Base-by-base conservation (phyloP, 2,113 vertebrate genomes). In the Archocentrus centrarchus region DNA sequence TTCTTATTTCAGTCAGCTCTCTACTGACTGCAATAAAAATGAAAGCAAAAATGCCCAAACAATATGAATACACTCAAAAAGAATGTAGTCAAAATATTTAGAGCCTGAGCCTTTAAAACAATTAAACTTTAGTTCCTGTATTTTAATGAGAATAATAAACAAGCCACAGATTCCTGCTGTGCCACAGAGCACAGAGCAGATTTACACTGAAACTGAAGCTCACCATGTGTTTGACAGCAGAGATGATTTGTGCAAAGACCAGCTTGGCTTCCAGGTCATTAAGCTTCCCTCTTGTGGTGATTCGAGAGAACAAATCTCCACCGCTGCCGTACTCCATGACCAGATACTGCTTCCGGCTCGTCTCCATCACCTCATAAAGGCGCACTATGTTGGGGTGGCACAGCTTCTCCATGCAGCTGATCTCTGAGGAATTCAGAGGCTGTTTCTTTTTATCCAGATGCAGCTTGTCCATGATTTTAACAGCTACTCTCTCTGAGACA, bases 201-300 rank as follows among this genome's bases (percentile, higher is more conserved):
- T 30, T 2, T 22, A 50, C 37, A 2, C 0, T 0, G 37, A 44
- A 20, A 22, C 27, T 20, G 20, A 37, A 39, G 75, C 96, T 95
- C 86, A 97, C 96, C 96, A 97, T 96, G 93, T 97, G 92, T 50
- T 95, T 95, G 15, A 96, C 91, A 35, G 96, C 96, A 22, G 95
- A 95, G 37, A 95, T 11, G 39, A 97, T 90, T 84, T 97, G 96
- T 17, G 94, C 91, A 73, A 96, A 97, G 41, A 95, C 85, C 77
- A 95, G 82, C 76, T 96, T 96, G 76, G 93, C 84, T 60, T 97
- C 96, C 75, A 93, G 60, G 66, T 96, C 94, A 1, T 90, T 89
- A 1, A 97, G 91, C 20, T 90, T 94, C 76, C 96, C 96, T 47
- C 93, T 95, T 64, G 68, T 95, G 91, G 90, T 93, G 88, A 96